Base-by-base conservation (phyloP, 2,797 vertebrate genomes). In the Merluccius polli region DNA sequence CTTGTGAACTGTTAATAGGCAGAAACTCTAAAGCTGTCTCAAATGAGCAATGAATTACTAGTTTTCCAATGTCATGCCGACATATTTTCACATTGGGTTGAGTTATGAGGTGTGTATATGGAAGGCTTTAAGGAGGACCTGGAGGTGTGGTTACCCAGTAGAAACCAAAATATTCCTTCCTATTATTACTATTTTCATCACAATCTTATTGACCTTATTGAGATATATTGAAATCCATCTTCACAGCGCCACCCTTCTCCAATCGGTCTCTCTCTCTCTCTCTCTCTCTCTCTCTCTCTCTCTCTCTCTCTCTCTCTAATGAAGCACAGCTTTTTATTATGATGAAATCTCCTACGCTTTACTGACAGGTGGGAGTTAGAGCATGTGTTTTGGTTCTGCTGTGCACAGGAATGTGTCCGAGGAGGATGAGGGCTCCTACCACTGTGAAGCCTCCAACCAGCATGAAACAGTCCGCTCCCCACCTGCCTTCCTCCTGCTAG, bases 401-500 rank as follows among this genome's bases (percentile, higher is more conserved):
- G 81, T 80, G 32, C 32, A 32, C 81, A 95, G 94, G 74, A 94
- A 92, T 75, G 91, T 94, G 81, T 91, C 85, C 32, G 82, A 79
- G 71, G 87, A 91, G 29, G 90, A 94, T 5, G 91, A 93, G 75
- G 94, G 94, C 65, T 90, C 27, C 12, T 95, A 94, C 87, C 86
- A 92, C 86, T 95, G 94, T 84, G 93, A 93, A 83, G 93, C 86
- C 70, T 85, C 79, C 67, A 93, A 94, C 81, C 85, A 81, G 77
- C 83, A 74, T 31, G 89, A 91, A 73, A 87, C 79, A 2, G 69
- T 93, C 73, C 86, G 74, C 80, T 95, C 93, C 0, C 84, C 84
- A 70, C 35, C 88, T 29, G 93, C 90, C 13, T 90, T 91, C 48
- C 89, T 94, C 0, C 86, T 92, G 72, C 81, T 84, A 52, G 91